Percentiles rank a stretch among this genome's conserved stretches.
Conservation (phyloP, 2,888 invertebrate species). For the Cheilosia grossa region DNA sequence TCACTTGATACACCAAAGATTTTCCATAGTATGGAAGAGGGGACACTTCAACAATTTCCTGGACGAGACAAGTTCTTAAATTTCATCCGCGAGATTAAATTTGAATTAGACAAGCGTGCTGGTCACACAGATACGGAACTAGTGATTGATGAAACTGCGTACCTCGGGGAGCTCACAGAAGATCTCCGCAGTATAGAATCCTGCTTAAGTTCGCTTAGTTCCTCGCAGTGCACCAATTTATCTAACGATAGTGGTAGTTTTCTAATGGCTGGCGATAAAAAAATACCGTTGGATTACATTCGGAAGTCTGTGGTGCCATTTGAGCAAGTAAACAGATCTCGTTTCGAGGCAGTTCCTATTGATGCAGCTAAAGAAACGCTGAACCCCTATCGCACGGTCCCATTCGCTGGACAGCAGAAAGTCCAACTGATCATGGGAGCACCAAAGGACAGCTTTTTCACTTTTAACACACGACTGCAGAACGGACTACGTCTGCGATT, state of each 20-base stretch:
- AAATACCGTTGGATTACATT: conserved; percentile 81
- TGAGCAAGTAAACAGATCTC: conserved; percentile 80
- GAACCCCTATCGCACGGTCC: conserved; percentile 80
- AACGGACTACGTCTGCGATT: conserved; percentile 80
- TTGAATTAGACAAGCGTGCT: conserved; percentile 59
- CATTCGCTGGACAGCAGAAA: conserved; percentile 80
- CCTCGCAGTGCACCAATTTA: conserved; percentile 81
- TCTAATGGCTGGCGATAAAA: conserved; percentile 79
- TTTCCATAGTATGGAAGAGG: conserved; percentile 77
- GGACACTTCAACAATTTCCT: conserved; percentile 78
- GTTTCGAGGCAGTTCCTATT: conserved; percentile 79
- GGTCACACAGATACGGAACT: conserved; percentile 46
- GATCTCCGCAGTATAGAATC: conserved; percentile 81
- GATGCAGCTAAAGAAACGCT: conserved; percentile 78
- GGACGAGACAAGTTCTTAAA: conserved; percentile 79
- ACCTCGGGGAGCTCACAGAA: conserved; percentile 79
- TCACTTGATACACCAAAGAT: conserved; percentile 75
- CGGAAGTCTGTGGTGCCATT: conserved; percentile 82
- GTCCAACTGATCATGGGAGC: conserved; percentile 78
- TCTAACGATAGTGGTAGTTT: conserved; percentile 82
- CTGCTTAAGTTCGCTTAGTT: conserved; percentile 80
- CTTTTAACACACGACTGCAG: conserved; percentile 79
- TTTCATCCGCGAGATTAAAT: conserved; percentile 78
- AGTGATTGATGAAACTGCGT: conserved; percentile 77
- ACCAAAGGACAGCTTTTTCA: conserved; percentile 81